Base-by-base conservation (phyloP, 2,888 invertebrate species). In the Apoderus coryli region DNA sequence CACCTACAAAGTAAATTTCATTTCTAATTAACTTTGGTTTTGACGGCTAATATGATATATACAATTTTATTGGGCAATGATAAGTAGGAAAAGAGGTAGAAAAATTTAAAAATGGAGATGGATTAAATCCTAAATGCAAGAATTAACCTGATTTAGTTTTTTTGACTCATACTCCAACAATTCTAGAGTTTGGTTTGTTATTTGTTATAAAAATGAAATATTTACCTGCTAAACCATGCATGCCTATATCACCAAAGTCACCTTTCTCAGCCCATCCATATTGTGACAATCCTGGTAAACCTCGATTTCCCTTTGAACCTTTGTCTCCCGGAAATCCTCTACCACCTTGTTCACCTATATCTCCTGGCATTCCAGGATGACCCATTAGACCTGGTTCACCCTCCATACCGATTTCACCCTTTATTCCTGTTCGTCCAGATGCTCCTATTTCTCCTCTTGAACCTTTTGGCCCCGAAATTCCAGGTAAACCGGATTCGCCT, bases 331-430 rank as follows among this genome's bases (percentile, higher is more conserved):
- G 44, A 15, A 46, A 43, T 33, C 78, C 77, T 35, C 45, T 42
- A 9, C 47, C 41, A 16, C 72, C 71, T 7, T 33, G 27, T 27
- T 40, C 37, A 9, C 85, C 82, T 5, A 68, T 61, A 43, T 61
- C 56, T 24, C 73, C 73, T 7, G 53, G 64, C 58, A 51, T 27
- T 44, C 53, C 76, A 36, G 68, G 66, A 42, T 52, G 48, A 36
- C 70, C 70, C 39, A 65, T 63, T 34, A 44, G 36, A 13, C 90
- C 90, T 37, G 63, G 60, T 36, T 77, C 78, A 2, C 90, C 90
- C 16, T 57, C 56, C 32, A 76, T 76, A n/a, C 89, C 90, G 33
- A 60, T 56, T 42, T 74, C 73, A 29, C 88, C 92, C 32, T 61
- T 58, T 0, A 61, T 55, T 2, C 59, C 60, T 3, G 38, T 32